phyloP scores from a whole-genome alignment of 2,113 vertebrate species.

The Jaculus jaculus region DNA sequence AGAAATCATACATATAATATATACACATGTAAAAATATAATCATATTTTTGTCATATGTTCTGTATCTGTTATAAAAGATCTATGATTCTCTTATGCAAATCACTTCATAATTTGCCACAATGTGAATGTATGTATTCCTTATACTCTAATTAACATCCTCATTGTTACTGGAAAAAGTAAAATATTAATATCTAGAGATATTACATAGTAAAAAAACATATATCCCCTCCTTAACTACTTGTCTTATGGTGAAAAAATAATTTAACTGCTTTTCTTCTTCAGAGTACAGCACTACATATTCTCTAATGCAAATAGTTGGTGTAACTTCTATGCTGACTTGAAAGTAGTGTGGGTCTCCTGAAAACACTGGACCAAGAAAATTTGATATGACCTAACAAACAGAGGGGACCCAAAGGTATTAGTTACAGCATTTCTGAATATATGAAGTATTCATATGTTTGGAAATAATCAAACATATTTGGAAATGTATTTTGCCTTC shows the following conservation, averaged over 20 bases:
- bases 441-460: slow-evolving; percentile 58
- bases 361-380: slow-evolving; percentile 52
- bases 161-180: not conserved
- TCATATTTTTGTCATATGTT: too few species aligned
- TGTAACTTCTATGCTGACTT: slow-evolving; percentile 45
- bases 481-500: not conserved
- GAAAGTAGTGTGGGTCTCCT: slow-evolving; percentile 31
- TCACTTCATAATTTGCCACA: not conserved
- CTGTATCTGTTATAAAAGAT: not conserved
- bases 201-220: slow-evolving; percentile 19
- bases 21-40: too few species aligned
- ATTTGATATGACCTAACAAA: slow-evolving; percentile 47
- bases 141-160: not conserved
- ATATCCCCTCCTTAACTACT: not conserved
- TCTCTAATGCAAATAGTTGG: slow-evolving; percentile 25
- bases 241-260: not conserved
- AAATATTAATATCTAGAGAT: not conserved
- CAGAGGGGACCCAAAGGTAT: slow-evolving; percentile 20
- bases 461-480: slow-evolving; percentile 60
- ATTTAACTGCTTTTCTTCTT: not conserved
- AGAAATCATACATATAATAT: too few species aligned
- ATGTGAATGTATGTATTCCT: not conserved
- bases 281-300: not conserved
- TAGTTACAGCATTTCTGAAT: slow-evolving; percentile 55
- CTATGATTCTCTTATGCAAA: not conserved